Base-by-base conservation (phyloP, 2,888 invertebrate genomes). In the Thymelicus acteon region DNA sequence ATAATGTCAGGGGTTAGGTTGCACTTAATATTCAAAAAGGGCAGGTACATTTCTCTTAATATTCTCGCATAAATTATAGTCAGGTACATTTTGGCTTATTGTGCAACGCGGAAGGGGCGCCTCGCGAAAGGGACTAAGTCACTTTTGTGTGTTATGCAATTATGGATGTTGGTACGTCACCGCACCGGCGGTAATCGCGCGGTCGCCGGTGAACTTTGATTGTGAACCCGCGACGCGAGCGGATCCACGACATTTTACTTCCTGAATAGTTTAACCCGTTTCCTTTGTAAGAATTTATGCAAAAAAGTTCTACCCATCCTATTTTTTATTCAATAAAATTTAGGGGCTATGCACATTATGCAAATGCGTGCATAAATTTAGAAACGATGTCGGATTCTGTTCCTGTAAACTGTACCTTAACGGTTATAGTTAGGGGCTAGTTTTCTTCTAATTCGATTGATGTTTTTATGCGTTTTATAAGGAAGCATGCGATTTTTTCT, bases 1-100 rank as follows among this genome's bases (percentile, higher is more conserved):
- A 82, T 90, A 92, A 94, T 92, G 93, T 91, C 90, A 93, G 94
- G 94, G 94, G 94, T 94, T 93, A 94, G 89, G 93, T 94, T 94
- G 91, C 93, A 94, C 93, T 94, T 93, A 94, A 93, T 93, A 94
- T 94, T 93, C 93, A 91, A 89, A 89, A 90, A 94, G 93, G 94
- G 94, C 94, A 94, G 94, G 94, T 94, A 94, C 94, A 92, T 93
- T 93, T 91, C 91, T 91, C 90, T 90, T 91, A 93, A 93, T 92
- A 93, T 91, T 93, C 90, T 92, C 91, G 94, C 93, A 94, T 94
- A 94, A 94, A 94, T 94, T 94, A 94, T 88, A 93, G 91, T 93
- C 94, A 94, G 94, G 94, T 94, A 94, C 93, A 93, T 91, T 92
- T 90, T 87, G 85, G 82, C 85, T 83, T 90, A 92, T 93, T 93